Percentiles rank a stretch among this genome's conserved stretches.
Conservation (phyloP, 2,113 vertebrate species). For the Theristicus caerulescens region DNA sequence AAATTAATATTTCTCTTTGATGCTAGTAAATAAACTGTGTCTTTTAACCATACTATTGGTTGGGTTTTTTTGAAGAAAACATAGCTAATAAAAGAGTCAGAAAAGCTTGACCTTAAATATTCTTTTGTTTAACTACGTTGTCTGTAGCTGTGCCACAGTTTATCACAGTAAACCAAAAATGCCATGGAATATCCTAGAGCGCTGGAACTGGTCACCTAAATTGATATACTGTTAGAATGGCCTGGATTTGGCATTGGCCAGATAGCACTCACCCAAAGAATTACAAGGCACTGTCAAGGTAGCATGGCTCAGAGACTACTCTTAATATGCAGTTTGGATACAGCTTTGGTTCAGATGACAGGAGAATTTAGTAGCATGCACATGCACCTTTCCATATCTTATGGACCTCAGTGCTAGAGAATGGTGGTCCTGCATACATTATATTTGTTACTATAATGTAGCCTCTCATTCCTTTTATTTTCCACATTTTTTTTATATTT, state of each 20-base stretch:
- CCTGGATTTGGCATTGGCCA: not conserved
- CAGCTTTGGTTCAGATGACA: not conserved
- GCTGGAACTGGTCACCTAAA: not conserved
- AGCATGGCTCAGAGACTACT: not conserved
- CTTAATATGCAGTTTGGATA: not conserved
- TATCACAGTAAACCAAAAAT: not conserved
- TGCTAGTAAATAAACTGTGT: not conserved
- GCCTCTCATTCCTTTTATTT: not conserved
- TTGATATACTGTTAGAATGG: not conserved
- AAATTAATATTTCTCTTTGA: not conserved
- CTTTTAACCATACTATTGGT: not conserved
- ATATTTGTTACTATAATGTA: not conserved
- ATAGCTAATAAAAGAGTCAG: not conserved
- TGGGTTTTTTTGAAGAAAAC: not conserved
- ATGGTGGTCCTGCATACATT: fast-evolving
- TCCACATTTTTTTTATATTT: not conserved
- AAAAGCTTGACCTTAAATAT: not conserved
- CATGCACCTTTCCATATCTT: not conserved
- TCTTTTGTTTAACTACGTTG: not conserved
- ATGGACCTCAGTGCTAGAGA: not conserved
- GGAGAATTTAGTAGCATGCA: not conserved
- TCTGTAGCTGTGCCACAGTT: not conserved
- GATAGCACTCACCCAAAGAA: not conserved
- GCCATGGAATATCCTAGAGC: not conserved
- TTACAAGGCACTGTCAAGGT: not conserved